Evolutionary conservation across 92 coral and sea anemone genomes (phyloP), one percentile per base, ranked within the genome.

Genomic region (Zoanthus solanderi): DNA sequence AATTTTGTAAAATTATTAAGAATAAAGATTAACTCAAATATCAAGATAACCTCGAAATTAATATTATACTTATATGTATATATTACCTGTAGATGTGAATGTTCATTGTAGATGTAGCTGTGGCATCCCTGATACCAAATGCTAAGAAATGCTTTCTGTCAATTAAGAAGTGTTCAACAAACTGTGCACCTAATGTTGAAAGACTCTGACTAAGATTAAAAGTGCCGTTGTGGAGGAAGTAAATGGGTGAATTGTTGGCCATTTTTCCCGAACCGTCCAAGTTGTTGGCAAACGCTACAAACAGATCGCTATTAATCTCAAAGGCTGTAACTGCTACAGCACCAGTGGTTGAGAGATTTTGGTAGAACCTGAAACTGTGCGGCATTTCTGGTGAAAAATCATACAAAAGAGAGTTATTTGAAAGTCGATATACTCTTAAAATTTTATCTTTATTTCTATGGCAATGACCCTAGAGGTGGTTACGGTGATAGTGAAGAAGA

Each of bases 291-390:
- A 65, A 81, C 63, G 71, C 75, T 0, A 81, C 85, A 47, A 46
- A 67, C 23, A 81, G 46, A 7, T 23, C 42, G 28, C 31, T 29
- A 18, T 66, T 81, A 12, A 66, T 63, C 46, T 81, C 85, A 53
- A 81, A 81, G 9, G 75, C 85, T 30, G 85, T 66, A 13, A 81
- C 85, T 67, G 85, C 63, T 16, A 31, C 71, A 53, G 85, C 85
- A 63, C 76, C 85, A 48, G 16, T 30, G 75, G 85, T 81, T 46
- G 85, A 54, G 23, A 81, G 75, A 17, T 31, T 73, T 13, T 81
- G 85, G 74, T 66, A 81, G 45, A 66, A 29, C 44, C 28, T 30
- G 50, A 81, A 67, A 56, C 0, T 28, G 29, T 50, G 67, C 65
- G 58, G 71, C 46, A 46, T 81, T 50, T 23, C 85, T 81, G 75